Percentiles rank a stretch among this genome's conserved stretches.
These are phyloP conservation scores for Lagria hirta DNA, from an alignment of 2,888 invertebrate species.

Conservation along the genomic window DNA sequence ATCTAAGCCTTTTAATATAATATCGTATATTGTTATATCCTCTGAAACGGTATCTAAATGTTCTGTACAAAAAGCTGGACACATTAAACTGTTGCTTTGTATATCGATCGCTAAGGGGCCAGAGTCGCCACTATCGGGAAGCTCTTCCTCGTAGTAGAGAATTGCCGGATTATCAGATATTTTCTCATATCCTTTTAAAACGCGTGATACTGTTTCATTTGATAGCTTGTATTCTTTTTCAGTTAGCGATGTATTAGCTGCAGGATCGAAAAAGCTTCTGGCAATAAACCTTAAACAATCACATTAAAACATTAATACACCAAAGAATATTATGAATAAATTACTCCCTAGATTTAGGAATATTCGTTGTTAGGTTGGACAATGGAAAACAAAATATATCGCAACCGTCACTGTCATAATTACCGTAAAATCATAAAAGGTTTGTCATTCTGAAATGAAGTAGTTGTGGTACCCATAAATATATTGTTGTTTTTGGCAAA, in stretches of 20 bases:
- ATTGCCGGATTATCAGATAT: slow-evolving; percentile 1
- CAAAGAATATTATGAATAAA: no score
- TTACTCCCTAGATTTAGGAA: no score
- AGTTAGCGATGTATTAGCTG: no score
- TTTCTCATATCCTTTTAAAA: slow-evolving; percentile 13
- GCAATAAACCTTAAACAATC: slow-evolving; percentile 35
- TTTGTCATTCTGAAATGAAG: no score
- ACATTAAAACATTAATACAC: no score
- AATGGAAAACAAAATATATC: no score
- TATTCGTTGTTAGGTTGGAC: no score
- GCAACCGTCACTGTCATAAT: no score
- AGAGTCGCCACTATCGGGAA: not conserved
- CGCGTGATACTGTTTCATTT: slow-evolving; percentile 4
- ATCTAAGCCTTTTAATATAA: slow-evolving; percentile 22
- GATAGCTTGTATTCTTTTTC: slow-evolving; percentile 13
- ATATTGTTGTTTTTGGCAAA: no score
- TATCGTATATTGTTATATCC: slow-evolving; percentile 22
- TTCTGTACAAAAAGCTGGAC: slow-evolving; percentile 18
- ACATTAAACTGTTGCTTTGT: slow-evolving; percentile 7
- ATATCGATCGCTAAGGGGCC: slow-evolving; percentile 1
- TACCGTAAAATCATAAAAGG: no score
- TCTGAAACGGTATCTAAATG: slow-evolving; percentile 8
- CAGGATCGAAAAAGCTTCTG: slow-evolving; percentile 23
- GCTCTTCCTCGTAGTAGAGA: slow-evolving; percentile 4
- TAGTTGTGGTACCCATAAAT: no score